Evolutionary conservation across 2,888 invertebrate species (phyloP), one percentile per base, ranked within the genome.

Genomic region (Cristatella mucedo): DNA sequence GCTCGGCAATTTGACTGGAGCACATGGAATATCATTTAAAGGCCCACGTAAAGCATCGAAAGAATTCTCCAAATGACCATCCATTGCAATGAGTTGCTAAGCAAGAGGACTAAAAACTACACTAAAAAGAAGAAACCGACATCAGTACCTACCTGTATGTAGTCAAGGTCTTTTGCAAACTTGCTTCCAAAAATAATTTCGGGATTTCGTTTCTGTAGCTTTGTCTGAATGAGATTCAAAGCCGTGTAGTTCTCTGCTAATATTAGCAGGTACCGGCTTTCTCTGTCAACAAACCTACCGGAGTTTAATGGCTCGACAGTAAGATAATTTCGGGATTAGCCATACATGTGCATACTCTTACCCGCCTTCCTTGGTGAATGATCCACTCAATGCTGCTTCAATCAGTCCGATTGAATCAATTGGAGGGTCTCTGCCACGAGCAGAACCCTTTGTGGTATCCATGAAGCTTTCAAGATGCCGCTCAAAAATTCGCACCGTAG

Each of bases 231-330:
- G 13, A 59, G 50, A 13, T 47, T 46, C 24, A 61, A 43, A 3
- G 58, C 57, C 31, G 58, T 56, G 36, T 58, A 58, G 45, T 59
- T 61, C 48, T 61, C 60, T 13, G 57, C 60, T 42, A 61, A 47
- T 19, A 61, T 49, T 34, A 61, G 45, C 36, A 61, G 48, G 45
- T 61, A 61, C n/a, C 61, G 47, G 41, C 53, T 59, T 37, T 59
- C 59, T 44, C 56, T 57, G 47, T n/a, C 41, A 42, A 40, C 18
- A 24, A 11, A 33, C n/a, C n/a, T n/a, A n/a, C n/a, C n/a, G n/a
- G n/a, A n/a, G n/a, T n/a, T n/a, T n/a, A n/a, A n/a, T n/a, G n/a
- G n/a, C n/a, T n/a, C n/a, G n/a, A n/a, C n/a, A n/a, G n/a, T n/a
- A n/a, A n/a, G n/a, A n/a, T n/a, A n/a, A n/a, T n/a, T n/a, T n/a